phyloP scores from a whole-genome alignment of 2,888 invertebrate species.

The Aleiodes testaceus region DNA sequence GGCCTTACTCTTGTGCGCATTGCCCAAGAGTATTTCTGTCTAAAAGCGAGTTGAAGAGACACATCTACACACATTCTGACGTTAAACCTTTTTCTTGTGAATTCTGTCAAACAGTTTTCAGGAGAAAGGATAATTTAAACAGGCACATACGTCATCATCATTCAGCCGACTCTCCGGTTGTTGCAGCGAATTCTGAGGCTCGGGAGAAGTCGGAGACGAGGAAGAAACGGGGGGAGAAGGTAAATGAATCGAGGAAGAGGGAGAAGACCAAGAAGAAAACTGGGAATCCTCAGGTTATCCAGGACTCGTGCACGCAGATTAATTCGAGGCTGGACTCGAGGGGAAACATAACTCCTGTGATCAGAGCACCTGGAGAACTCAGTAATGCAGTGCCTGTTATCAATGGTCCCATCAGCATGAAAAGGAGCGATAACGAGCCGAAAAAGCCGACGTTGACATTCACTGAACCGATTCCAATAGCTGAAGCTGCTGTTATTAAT shows the following conservation, averaged over 20 bases:
- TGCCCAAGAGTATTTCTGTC: constrained; percentile 71
- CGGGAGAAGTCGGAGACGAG: background rate
- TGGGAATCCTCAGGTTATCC: background rate
- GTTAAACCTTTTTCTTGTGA: constrained; percentile 82
- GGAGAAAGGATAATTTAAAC: constrained; percentile 85
- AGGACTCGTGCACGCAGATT: constrained; percentile 47
- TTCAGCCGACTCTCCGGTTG: constrained; percentile 69
- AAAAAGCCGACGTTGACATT: constrained; percentile 64
- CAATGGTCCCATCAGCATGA: constrained; percentile 73
- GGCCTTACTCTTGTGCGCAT: constrained; percentile 70
- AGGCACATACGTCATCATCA: constrained; percentile 86
- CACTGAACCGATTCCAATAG: constrained; percentile 66
- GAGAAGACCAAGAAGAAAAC: constrained; percentile 41
- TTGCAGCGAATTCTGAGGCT: background rate
- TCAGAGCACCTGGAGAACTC: constrained; percentile 64
- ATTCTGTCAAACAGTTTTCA: constrained; percentile 81
- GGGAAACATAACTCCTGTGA: constrained; percentile 65
- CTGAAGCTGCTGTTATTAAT: constrained; percentile 67
- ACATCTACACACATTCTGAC: constrained; percentile 75
- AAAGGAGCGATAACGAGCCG: constrained; percentile 51
- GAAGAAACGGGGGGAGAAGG: constrained; percentile 30
- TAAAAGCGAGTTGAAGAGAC: constrained; percentile 72
- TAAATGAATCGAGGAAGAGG: constrained; percentile 3
- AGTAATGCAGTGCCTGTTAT: constrained; percentile 73
- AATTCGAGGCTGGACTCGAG: constrained; percentile 63